phyloP scores from a whole-genome alignment of 2,888 invertebrate species.

The Cepaea hortensis region DNA sequence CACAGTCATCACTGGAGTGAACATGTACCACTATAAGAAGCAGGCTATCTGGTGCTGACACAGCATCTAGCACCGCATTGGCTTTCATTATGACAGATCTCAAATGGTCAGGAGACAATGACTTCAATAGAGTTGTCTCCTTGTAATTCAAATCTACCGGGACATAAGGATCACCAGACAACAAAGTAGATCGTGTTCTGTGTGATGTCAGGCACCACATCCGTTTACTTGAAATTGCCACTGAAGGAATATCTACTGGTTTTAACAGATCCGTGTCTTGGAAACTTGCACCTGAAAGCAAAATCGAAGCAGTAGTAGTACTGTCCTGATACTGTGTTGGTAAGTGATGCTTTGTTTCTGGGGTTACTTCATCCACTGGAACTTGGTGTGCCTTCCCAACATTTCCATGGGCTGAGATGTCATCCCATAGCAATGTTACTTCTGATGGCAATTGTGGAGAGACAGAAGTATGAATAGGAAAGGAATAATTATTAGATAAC shows the following conservation, averaged over 20 bases:
- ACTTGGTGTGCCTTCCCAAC: neutral
- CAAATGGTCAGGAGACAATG: neutral
- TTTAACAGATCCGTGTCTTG: neutral
- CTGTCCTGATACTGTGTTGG: neutral
- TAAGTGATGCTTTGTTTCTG: neutral
- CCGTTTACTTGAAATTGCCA: slow-evolving; percentile 29
- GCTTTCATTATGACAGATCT: slow-evolving; percentile 9
- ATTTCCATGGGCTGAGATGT: neutral
- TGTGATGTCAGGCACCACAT: slow-evolving; percentile 48
- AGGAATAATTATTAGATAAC: slow-evolving; percentile 22
- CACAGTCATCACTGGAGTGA: neutral
- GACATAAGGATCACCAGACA: slow-evolving; percentile 29
- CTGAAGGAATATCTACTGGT: neutral
- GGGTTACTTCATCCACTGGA: neutral
- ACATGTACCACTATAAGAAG: slow-evolving; percentile 20
- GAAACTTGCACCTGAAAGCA: neutral
- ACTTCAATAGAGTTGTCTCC: neutral
- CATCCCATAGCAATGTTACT: slow-evolving; percentile 36
- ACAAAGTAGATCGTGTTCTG: slow-evolving; percentile 1
- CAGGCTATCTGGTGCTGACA: neutral
- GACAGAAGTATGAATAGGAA: slow-evolving; percentile 21
- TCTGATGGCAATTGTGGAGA: slow-evolving; percentile 32
- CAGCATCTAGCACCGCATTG: slow-evolving; percentile 31
- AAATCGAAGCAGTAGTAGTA: neutral
- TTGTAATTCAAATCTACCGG: neutral